Evolutionary conservation across 2,113 vertebrate genomes (phyloP).

Genomic region (Megaceryle maxima): DNA sequence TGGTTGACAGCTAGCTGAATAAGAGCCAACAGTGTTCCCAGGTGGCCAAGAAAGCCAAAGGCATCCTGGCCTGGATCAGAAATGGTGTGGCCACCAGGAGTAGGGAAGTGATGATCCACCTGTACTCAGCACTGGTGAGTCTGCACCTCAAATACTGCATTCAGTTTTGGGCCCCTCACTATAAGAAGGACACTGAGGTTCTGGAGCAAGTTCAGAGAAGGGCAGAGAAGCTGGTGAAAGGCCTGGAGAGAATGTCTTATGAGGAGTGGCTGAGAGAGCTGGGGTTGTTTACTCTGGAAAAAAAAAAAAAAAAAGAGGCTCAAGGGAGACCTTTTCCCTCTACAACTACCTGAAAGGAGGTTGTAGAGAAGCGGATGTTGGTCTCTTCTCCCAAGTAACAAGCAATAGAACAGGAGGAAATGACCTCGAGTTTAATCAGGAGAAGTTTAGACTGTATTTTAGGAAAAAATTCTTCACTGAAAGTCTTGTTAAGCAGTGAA

Average conservation of each 20-base stretch:
- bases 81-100: no score
- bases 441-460: neutral
- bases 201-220: neutral
- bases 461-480: neutral
- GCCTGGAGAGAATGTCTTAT: neutral
- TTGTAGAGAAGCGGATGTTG: rapidly evolving
- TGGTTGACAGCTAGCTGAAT: neutral
- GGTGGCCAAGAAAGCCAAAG: neutral
- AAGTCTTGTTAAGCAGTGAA: neutral
- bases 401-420: neutral
- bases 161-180: neutral
- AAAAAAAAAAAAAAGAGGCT: neutral
- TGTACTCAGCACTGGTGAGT: neutral
- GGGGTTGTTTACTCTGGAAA: neutral
- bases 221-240: neutral
- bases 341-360: neutral
- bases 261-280: neutral
- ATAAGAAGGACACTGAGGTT: neutral
- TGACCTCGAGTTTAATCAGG: neutral
- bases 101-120: no score
- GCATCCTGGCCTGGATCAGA: neutral
- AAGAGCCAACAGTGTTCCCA: neutral
- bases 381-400: neutral
- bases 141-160: rapidly evolving
- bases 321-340: rapidly evolving